Evolutionary conservation across 2,797 vertebrate species (phyloP).

Genomic region (Callimico goeldii): DNA sequence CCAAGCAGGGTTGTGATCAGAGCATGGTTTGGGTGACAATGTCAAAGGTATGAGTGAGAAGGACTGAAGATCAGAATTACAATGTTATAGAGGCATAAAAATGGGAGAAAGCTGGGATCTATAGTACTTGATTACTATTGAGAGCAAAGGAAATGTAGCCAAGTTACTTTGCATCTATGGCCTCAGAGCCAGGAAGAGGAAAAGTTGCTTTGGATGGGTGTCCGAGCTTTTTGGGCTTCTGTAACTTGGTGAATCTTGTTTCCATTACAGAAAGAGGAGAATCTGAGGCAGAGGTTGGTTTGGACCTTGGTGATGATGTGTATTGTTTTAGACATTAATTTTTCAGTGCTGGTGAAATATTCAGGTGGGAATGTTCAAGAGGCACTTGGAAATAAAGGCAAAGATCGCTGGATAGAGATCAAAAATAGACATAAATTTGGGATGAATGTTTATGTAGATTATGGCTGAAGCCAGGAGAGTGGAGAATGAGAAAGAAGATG

Average conservation of each 20-base stretch:
- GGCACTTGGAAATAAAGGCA: background rate
- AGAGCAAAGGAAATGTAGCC: background rate
- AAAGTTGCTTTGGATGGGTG: background rate
- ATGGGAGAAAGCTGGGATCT: background rate
- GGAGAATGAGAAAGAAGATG: background rate
- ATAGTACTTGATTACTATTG: background rate
- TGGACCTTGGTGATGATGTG: background rate
- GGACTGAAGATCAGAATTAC: background rate
- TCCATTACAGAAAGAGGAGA: background rate
- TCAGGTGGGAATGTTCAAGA: background rate
- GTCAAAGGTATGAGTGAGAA: background rate
- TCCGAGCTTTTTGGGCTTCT: constrained; percentile 11
- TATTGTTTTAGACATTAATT: constrained; percentile 3
- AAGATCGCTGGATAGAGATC: background rate
- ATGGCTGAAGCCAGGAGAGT: background rate
- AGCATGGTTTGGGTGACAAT: background rate
- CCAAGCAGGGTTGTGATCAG: background rate
- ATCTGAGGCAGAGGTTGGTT: background rate
- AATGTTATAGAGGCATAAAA: background rate
- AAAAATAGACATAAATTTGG: background rate
- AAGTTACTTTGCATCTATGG: background rate
- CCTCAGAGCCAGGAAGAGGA: background rate
- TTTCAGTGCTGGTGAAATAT: background rate
- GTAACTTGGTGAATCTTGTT: background rate
- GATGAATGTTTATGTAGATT: background rate